Base-by-base conservation (phyloP, 2,113 vertebrate genomes). In the Arvicanthis niloticus region DNA sequence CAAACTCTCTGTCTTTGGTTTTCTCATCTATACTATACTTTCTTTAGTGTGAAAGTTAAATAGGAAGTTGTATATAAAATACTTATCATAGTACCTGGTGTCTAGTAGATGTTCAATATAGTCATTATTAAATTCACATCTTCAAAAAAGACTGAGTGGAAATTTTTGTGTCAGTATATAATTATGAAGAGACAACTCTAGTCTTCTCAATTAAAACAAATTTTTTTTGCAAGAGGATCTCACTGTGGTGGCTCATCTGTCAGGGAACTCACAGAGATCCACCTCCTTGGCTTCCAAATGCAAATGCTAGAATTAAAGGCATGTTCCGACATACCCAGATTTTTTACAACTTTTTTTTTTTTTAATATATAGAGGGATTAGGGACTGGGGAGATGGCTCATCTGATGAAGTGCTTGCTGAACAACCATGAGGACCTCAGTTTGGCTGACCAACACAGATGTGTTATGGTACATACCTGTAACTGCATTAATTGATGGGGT, bases 161-260 rank as follows among this genome's bases (percentile, higher is more conserved):
- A 94, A 96, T 72, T 75, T 96, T 6, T 15, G 82, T 91, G 90
- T 96, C 40, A 88, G 26, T 85, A 86, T n/a, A 29, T 92, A 91
- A 72, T 95, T 53, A 48, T 48, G 26, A 88, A 84, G 89, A 94
- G 62, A 90, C 4, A 94, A 88, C 40, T 85, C 5, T 76, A 53
- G 88, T 37, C 67, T 56, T 78, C 62, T 87, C 12, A 86, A 67
- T 65, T 62, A 42, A 85, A 85, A 45, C n/a, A 86, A 67, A 51
- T 45, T 45, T 42, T 89, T 93, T 75, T 72, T 70, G 21, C 15
- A 17, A 10, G 15, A 45, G 81, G 26, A 58, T n/a, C 58, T 84
- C n/a, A 84, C 73, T 76, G 26, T 45, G 81, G 42, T 65, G n/a
- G 15, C 24, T 4, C 16, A 12, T 42, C 4, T 42, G 24, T 26